Evolutionary conservation across 2,113 vertebrate species (phyloP).

Genomic region (Eonycteris spelaea): DNA sequence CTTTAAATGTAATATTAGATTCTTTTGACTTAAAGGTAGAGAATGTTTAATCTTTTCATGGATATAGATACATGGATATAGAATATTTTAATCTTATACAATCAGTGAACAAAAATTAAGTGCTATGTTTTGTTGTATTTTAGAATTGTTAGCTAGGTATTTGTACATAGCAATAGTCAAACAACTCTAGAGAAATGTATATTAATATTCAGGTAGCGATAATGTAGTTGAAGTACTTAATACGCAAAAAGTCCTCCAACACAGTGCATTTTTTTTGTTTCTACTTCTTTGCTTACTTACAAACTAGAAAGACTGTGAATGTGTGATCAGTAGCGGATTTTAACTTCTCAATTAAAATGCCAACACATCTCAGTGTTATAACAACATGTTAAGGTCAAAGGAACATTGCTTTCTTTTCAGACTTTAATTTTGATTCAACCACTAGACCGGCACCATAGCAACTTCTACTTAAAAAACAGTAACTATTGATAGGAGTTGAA

Average conservation of each 20-base stretch:
- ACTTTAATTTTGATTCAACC: slow-evolving; percentile 27
- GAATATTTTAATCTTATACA: not conserved
- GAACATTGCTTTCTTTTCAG: not conserved
- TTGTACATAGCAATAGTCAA: not conserved
- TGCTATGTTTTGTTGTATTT: not conserved
- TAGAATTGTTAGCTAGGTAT: not conserved
- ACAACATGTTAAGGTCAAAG: slow-evolving; percentile 25
- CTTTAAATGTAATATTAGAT: not conserved
- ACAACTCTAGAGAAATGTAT: not conserved
- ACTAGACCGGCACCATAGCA: not conserved
- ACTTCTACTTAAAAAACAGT: not conserved
- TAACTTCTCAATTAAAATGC: slow-evolving; percentile 51
- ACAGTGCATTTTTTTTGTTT: not conserved
- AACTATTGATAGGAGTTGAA: slow-evolving; percentile 26
- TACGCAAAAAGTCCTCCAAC: not conserved
- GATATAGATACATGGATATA: not conserved
- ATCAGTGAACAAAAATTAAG: not conserved
- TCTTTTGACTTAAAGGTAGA: slow-evolving; percentile 9
- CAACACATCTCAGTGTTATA: not conserved
- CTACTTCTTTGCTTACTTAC: slow-evolving; percentile 21
- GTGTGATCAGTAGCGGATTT: not conserved
- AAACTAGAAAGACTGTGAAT: not conserved
- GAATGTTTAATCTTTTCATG: not conserved
- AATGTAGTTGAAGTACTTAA: slow-evolving; percentile 9
- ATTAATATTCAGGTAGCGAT: slow-evolving; percentile 31